Percentiles rank a stretch among this genome's conserved stretches.
These are phyloP conservation scores for Dynastes grantii DNA, from an alignment of 2,888 invertebrate genomes.

Conservation along the genomic window DNA sequence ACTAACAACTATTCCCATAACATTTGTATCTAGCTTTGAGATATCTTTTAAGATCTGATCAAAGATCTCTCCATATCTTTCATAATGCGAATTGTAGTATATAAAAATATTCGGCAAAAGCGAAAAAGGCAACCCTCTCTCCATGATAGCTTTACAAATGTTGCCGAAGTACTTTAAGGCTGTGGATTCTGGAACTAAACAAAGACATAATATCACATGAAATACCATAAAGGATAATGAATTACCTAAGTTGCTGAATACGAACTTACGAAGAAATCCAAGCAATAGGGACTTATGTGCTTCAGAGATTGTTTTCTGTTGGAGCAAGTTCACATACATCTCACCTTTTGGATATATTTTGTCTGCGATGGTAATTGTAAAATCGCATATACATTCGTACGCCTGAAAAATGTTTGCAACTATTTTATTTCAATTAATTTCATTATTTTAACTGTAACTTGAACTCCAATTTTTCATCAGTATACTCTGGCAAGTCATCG, in stretches of 20 bases:
- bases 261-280: background rate
- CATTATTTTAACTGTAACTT: background rate
- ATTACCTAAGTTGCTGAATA: conserved; percentile 23
- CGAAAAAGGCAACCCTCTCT: conserved; percentile 16
- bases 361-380: conserved; percentile 5
- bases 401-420: conserved; percentile 1
- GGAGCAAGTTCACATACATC: background rate
- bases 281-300: background rate
- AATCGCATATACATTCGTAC: conserved; percentile 34
- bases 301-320: background rate
- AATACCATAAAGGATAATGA: background rate
- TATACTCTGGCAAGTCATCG: too few relatives aligned
- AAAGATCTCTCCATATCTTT: conserved; percentile 19
- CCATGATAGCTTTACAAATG: conserved; percentile 17
- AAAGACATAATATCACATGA: background rate
- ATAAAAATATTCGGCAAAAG: conserved; percentile 11
- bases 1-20: conserved; percentile 20
- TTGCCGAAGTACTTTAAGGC: conserved; percentile 12
- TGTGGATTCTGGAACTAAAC: conserved; percentile 23
- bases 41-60: conserved; percentile 21
- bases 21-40: conserved; percentile 6
- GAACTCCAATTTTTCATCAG: too few relatives aligned
- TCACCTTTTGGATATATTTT: conserved; percentile 7
- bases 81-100: conserved; percentile 19
- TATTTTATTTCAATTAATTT: background rate